Base-by-base conservation (phyloP, 2,888 invertebrate species). In the Chymomyza fuscimana region DNA sequence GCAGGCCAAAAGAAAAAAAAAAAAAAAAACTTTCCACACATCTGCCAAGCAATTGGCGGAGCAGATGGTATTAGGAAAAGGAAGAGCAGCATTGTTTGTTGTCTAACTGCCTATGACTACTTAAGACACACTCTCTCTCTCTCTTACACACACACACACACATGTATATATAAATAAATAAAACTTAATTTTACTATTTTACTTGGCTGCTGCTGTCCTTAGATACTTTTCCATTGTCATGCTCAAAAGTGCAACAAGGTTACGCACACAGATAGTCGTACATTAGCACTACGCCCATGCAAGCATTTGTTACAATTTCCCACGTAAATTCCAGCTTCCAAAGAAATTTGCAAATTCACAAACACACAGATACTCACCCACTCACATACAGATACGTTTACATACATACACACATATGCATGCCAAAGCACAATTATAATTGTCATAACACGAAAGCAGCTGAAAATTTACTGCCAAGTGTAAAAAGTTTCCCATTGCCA, bases 361-460 rank as follows among this genome's bases (percentile, higher is more conserved):
- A 60, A 59, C 65, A 54, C 46, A 40, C 61, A 15, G 56, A 22
- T 5, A 15, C 63, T 22, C 40, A 22, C 46, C 9, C 63, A 22
- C 51, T 7, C 51, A 40, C 50, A 22, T 59, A 16, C 67, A 62
- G 16, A 63, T 70, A 19, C 67, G 59, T 70, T 61, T 54, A 58
- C 32, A 51, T 58, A 32, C 56, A 29, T 40, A 22, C 32, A 51
- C 54, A 36, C 61, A 65, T 63, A 70, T 73, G 66, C 73, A 79
- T 82, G 78, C 74, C 72, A 73, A 74, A 78, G 76, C 73, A 84
- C 85, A 86, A 86, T 88, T 86, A 88, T 86, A 86, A 88, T 86
- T 85, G 82, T 87, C 86, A 88, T 86, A 88, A 87, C 78, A 88
- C 79, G 88, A 88, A 88, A 78, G 85, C 85, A 85, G 76, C 88